These are phyloP conservation scores for Diachasmimorpha longicaudata DNA, from an alignment of 1,140 invertebrate species.

Conservation along the genomic window DNA sequence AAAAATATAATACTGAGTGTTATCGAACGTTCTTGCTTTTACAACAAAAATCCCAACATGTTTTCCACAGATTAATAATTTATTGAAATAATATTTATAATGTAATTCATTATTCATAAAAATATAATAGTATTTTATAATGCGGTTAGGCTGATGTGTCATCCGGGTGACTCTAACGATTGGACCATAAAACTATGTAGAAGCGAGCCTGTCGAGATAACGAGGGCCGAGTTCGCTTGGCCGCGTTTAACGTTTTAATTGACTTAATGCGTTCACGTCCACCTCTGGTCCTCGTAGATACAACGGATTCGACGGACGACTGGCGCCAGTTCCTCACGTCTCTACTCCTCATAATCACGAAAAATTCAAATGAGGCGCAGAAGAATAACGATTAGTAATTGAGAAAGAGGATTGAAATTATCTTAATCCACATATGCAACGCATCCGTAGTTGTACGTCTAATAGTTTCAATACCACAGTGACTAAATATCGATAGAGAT, in stretches of 20 bases:
- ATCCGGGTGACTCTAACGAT: neutral
- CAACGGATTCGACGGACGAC: slow-evolving; percentile 14
- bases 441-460: neutral
- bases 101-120: neutral
- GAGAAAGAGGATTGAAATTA: neutral
- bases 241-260: slow-evolving; percentile 46
- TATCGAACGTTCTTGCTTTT: too few species aligned
- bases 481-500: neutral
- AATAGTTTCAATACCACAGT: neutral
- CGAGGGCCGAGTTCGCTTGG: slow-evolving; percentile 31
- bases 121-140: neutral
- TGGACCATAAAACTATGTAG: neutral
- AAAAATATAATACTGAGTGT: too few species aligned
- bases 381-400: neutral
- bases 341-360: neutral
- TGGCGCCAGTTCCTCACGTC: slow-evolving; percentile 9
- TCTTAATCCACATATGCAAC: neutral
- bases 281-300: neutral
- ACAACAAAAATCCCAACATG: too few species aligned
- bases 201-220: slow-evolving; percentile 37
- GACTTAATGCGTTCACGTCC: slow-evolving; percentile 39
- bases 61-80: too few species aligned
- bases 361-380: neutral
- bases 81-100: too few species aligned
- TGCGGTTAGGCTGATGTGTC: neutral